Evolutionary conservation across 2,113 vertebrate genomes (phyloP), one percentile per base, ranked within the genome.

Genomic region (Centropristis striata): DNA sequence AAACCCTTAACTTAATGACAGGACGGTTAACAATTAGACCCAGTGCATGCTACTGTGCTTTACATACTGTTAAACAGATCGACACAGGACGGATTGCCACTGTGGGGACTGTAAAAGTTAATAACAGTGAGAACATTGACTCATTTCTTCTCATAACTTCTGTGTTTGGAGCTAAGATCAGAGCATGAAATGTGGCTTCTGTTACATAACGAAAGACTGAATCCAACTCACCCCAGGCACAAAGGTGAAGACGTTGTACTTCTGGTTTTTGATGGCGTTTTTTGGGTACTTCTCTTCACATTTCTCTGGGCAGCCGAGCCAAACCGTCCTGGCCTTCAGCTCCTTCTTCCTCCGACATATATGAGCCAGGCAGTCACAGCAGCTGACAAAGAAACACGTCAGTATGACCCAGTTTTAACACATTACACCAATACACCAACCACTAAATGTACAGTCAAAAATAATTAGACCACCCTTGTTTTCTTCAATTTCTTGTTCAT

Each of bases 201-300:
- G 27, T 46, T 37, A n/a, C 37, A 11, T 4, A 21, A 55, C 36
- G 14, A 46, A 37, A 13, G 2, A 58, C 5, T 46, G 36, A 2
- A 15, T 18, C 20, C 1, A 21, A 88, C 97, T 96, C 95, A 99
- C 98, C 97, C 97, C 98, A 81, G 98, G 98, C 91, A 99, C 96
- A 86, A 99, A 99, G 90, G 98, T 99, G 89, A 99, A 91, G 89
- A 99, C 1, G 89, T 99, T 99, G 93, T 99, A 99, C 91, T 99
- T 99, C 86, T 99, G 98, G 94, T 99, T 99, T 93, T 98, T 99
- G 90, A 99, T 99, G 81, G 93, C 89, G 73, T 99, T 99, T 91
- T 95, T 97, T 25, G 98, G 97, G 90, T 96, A 97, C 78, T 98
- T 99, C 86, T 99, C 98, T 88, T 99, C 97, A 83, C 98, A 97